Base-by-base conservation (phyloP, 2,797 vertebrate species). In the Eupleurogrammus muticus region DNA sequence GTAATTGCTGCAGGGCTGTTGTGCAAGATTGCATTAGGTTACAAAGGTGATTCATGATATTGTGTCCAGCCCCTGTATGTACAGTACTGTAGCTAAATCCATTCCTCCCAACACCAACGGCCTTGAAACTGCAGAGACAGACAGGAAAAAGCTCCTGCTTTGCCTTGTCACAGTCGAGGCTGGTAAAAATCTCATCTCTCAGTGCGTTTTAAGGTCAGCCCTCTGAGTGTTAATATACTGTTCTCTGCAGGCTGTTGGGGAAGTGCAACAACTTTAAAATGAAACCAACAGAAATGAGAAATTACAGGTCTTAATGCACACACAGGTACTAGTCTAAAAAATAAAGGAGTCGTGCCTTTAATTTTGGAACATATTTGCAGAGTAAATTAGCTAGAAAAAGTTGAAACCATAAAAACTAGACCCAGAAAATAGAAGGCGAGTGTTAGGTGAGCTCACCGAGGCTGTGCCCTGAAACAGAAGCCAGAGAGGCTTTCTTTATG, bases 371-470 rank as follows among this genome's bases (percentile, higher is more conserved):
- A 12, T 65, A 57, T 78, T 72, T 87, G 52, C 54, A 54, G 19
- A 77, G 55, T 32, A 75, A 80, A 82, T 76, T 40, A 70, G 34
- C 38, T 24, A 20, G 38, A 78, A 73, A 69, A 75, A 4, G 35
- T 35, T 58, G 55, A 54, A 75, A 79, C 70, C 51, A 55, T 65
- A 75, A n/a, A 70, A 75, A 20, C 35, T 51, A 59, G 24, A 64
- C 13, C 51, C 56, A 60, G 12, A 70, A 73, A 54, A 83, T 73
- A 66, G 64, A 59, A 81, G 38, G 49, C 61, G 72, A 77, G 71
- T 78, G 40, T 40, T 78, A 32, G 59, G 36, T 75, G 60, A 79
- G 71, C 55, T 84, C 73, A 79, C 65, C 66, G 47, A 69, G 66
- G 57, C 72, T 85, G 38, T 68, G 65, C 13, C 60, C 16, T 56